Evolutionary conservation across 2,113 vertebrate genomes (phyloP).

Genomic region (Carlito syrichta): DNA sequence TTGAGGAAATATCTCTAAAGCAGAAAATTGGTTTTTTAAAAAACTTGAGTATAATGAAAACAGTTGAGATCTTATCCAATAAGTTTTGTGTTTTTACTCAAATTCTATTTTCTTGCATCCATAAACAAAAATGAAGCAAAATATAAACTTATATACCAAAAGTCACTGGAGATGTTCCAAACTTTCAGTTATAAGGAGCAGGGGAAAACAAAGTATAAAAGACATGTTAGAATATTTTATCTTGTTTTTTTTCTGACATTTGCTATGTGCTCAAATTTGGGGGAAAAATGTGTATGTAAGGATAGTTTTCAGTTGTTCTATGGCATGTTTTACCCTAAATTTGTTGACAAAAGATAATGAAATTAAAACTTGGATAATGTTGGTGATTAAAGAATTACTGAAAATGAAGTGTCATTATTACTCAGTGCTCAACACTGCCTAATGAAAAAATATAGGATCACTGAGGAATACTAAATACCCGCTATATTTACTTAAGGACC

Average conservation of each 20-base stretch:
- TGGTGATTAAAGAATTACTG: neutral
- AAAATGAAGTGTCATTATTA: neutral
- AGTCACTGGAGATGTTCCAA: neutral
- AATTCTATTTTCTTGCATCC: neutral
- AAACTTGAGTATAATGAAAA: neutral
- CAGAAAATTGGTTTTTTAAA: neutral
- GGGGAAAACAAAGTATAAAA: neutral
- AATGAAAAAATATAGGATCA: neutral
- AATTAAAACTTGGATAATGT: neutral
- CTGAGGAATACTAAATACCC: neutral
- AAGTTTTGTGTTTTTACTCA: neutral
- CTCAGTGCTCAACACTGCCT: neutral
- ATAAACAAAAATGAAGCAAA: neutral
- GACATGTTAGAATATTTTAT: neutral
- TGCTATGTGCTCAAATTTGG: neutral
- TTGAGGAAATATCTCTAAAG: neutral
- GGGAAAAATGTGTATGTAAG: neutral
- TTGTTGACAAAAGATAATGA: neutral
- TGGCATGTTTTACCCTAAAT: neutral
- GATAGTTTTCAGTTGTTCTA: neutral
- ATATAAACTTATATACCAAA: neutral
- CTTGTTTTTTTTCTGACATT: neutral
- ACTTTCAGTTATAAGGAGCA: neutral
- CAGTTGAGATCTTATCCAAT: neutral
- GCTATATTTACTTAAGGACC: neutral